phyloP scores from a whole-genome alignment of 2,797 vertebrate species.

The Chelon labrosus region DNA sequence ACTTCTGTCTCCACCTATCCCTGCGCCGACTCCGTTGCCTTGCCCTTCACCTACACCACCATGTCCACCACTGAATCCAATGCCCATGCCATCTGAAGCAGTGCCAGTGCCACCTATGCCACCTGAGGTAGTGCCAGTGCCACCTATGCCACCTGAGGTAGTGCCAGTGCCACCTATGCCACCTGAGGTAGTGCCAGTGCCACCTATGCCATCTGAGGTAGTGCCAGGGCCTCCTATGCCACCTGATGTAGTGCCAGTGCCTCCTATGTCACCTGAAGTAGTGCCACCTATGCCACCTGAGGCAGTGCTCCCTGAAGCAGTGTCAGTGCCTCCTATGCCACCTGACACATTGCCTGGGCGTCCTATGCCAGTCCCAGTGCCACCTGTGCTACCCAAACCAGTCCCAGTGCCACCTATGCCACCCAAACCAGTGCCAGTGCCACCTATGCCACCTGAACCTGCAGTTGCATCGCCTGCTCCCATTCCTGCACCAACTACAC shows the following conservation, averaged over 20 bases:
- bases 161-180: slow-evolving; percentile 6
- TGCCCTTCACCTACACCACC: slow-evolving; percentile 4
- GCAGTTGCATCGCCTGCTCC: too few species aligned
- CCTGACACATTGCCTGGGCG: neutral
- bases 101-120: slow-evolving; percentile 6
- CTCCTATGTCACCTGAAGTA: neutral
- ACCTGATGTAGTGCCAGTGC: too few species aligned
- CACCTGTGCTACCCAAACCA: slow-evolving; percentile 2
- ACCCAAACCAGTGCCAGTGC: neutral
- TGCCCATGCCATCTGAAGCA: neutral
- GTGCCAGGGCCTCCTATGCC: slow-evolving; percentile 1
- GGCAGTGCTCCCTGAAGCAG: neutral
- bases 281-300: slow-evolving; percentile 18
- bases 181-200: neutral
- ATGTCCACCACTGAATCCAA: slow-evolving; percentile 14
- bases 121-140: neutral
- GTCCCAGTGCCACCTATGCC: neutral
- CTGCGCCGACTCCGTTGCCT: slow-evolving; percentile 7
- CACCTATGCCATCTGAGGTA: slow-evolving; percentile 13
- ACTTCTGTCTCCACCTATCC: slow-evolving; percentile 13
- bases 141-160: neutral
- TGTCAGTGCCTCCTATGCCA: slow-evolving; percentile 11
- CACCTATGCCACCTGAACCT: slow-evolving; percentile 12
- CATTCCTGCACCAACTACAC: too few species aligned
- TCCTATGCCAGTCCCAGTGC: slow-evolving; percentile 18